Percentiles rank a stretch among this genome's conserved stretches.
phyloP scores from a whole-genome alignment of 1,140 invertebrate species.

The Drosophila paulistorum region DNA sequence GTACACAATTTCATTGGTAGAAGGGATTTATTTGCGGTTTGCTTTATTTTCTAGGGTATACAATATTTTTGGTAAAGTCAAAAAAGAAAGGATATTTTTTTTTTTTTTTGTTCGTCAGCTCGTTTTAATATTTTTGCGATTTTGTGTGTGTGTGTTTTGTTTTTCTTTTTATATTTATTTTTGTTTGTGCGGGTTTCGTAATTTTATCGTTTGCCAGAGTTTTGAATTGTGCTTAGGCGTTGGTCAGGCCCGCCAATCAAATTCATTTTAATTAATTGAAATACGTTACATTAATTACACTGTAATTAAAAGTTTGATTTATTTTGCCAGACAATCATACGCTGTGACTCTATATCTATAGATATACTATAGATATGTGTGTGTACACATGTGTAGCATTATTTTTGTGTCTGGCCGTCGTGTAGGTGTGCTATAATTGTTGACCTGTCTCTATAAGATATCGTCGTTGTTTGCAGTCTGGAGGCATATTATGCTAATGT shows the following conservation, averaged over 20 bases:
- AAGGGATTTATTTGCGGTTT: no score
- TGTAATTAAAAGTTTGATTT: constrained; percentile 76
- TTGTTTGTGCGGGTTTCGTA: constrained; percentile 55
- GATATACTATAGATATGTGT: neutral
- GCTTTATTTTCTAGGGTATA: no score
- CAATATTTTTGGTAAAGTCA: neutral
- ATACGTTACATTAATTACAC: constrained; percentile 75
- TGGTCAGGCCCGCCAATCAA: constrained; percentile 56
- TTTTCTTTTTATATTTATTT: constrained; percentile 61
- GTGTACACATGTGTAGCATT: no score
- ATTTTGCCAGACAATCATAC: constrained; percentile 34
- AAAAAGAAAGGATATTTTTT: neutral
- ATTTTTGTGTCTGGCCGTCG: constrained; percentile 4
- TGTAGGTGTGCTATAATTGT: constrained; percentile 57
- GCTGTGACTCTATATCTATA: constrained; percentile 1
- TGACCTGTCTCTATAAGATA: constrained; percentile 27
- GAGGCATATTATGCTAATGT: constrained; percentile 61
- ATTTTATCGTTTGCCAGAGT: constrained; percentile 35
- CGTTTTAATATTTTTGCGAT: constrained; percentile 38
- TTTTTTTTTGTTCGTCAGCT: neutral
- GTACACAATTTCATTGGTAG: no score
- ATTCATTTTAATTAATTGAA: constrained; percentile 76
- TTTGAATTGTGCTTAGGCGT: constrained; percentile 36
- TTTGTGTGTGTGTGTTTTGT: constrained; percentile 27
- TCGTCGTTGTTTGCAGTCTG: constrained; percentile 20